Evolutionary conservation across 2,888 invertebrate species (phyloP).

Genomic region (Campopleginae sp.): DNA sequence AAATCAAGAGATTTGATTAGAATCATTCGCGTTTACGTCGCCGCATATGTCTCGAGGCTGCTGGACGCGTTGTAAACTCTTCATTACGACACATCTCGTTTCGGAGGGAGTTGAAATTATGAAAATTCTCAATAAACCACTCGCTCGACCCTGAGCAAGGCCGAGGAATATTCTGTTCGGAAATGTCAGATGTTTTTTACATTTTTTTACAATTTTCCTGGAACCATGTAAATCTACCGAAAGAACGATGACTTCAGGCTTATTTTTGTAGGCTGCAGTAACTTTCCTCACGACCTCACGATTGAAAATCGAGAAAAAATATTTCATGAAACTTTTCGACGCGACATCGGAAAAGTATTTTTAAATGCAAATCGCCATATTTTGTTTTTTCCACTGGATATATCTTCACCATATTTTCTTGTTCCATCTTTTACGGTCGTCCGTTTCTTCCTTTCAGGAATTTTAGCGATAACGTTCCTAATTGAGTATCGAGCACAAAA

Average conservation of each 20-base stretch:
- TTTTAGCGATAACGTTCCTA: constrained; percentile 62
- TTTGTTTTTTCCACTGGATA: not conserved
- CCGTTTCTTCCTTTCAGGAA: constrained; percentile 26
- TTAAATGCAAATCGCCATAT: not conserved
- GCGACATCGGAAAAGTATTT: not conserved
- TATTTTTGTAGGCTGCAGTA: not conserved
- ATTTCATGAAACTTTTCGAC: not conserved
- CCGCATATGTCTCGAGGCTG: not conserved
- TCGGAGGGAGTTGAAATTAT: constrained; percentile 7
- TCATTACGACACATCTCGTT: not conserved
- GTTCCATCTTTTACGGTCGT: not conserved
- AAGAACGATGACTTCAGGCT: not conserved
- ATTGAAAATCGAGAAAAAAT: not conserved
- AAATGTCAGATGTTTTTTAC: constrained; percentile 9
- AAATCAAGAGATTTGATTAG: constrained; percentile 13
- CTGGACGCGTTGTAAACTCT: constrained; percentile 16
- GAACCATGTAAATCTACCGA: not conserved
- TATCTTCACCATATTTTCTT: not conserved
- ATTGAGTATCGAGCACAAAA: constrained; percentile 42
- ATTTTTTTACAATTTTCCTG: not conserved
- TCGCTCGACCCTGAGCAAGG: constrained; percentile 8
- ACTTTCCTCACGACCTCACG: not conserved
- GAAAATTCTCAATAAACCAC: not conserved
- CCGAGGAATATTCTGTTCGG: not conserved
- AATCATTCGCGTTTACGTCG: not conserved